Evolutionary conservation across 2,888 invertebrate species (phyloP), one percentile per base, ranked within the genome.

Genomic region (Lochmaea capreae): DNA sequence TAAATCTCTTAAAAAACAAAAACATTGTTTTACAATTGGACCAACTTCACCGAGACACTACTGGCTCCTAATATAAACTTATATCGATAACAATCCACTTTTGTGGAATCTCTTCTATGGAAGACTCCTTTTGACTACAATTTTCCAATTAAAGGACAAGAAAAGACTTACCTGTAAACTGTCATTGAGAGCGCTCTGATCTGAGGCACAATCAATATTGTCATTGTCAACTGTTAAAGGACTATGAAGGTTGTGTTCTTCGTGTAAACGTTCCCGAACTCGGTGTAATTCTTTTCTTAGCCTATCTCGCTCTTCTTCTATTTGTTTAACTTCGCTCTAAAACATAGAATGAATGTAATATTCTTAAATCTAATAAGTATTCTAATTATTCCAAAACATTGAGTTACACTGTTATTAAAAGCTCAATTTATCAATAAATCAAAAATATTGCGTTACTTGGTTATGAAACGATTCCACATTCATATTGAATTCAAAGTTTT

Each of bases 261-360:
- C 91, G 84, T 93, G 93, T 76, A 93, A 87, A 83, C 92, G 91
- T 85, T 95, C 94, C 80, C 93, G 89, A 77, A 92, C 90, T 83
- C 91, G 90, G 82, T 93, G 91, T 82, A 94, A 87, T 85, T 95
- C 94, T 79, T 91, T 91, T 54, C 94, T 89, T 82, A 94, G 87
- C 81, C 91, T 89, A 82, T 93, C 93, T 72, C 93, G 89, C 85
- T 95, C 95, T 82, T 93, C 93, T 85, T 94, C 94, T 80, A 92
- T 89, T 82, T 92, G 91, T 86, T 92, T 93, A 75, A 94, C 90
- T 82, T 93, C 90, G 86, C 91, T 92, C 94, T 95, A 83, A 18
- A 63, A 61, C 11, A 9, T 8, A 85, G 57, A 73, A 71, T 66
- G 39, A 39, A 26, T 26, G 14, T 22, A 43, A 65, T 18, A 62